Evolutionary conservation across 2,113 vertebrate genomes (phyloP), one percentile per base, ranked within the genome.

Genomic region (Sylvietta virens): DNA sequence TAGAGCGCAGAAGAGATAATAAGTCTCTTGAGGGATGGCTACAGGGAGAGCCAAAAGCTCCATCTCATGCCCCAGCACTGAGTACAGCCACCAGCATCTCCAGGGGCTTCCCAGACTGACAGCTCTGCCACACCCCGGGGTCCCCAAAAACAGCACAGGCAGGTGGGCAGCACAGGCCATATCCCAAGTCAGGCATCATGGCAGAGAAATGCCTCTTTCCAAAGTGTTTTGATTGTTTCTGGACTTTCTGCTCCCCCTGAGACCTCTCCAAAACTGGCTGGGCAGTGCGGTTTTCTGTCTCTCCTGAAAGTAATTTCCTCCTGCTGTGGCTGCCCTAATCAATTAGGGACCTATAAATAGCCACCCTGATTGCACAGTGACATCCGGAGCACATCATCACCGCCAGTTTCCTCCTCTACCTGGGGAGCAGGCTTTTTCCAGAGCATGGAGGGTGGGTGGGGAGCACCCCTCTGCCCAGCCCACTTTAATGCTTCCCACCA

Each of bases 301-400:
- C 79, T 81, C 66, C 53, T 70, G 44, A 89, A 95, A 95, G 81
- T 71, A 39, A 86, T 96, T 97, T 97, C 93, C 94, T 97, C 50
- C 90, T 84, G 53, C 60, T 73, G 73, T 70, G 81, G 26, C 94
- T 30, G 65, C 69, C 92, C 85, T 81, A 83, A 96, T 95, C 83
- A 87, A 95, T 95, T 91, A 79, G 19, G 6, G 10, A 85, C 70
- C 89, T 94, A 91, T 86, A 93, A 97, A 97, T 57, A 96, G 72
- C 60, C 35, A 53, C 67, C 51, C 65, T 87, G 91, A 93, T 90
- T 86, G 82, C 95, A 95, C 4, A 28, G 88, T 81, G 95, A 86
- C 92, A 87, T 84, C 81, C 18, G 9, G 71, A 87, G 56, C 6
- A 0, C 54, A 56, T 47, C n/a, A 31, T 57, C 73, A 18, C 51